Evolutionary conservation across 2,888 invertebrate genomes (phyloP).

Genomic region (Scaptodrosophila latifasciaeformis): DNA sequence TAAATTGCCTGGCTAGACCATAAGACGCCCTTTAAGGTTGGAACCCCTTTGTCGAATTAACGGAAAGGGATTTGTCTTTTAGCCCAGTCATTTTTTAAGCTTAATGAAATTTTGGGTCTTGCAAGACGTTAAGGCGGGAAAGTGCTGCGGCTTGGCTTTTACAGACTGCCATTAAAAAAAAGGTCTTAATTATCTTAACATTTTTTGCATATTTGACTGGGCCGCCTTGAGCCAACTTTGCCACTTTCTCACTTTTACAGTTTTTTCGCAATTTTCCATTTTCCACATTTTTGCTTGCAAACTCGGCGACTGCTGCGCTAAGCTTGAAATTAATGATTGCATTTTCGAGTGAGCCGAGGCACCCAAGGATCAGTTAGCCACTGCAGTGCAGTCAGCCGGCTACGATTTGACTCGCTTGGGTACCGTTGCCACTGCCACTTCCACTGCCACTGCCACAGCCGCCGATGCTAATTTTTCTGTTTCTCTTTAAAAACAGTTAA

Average conservation of each 20-base stretch:
- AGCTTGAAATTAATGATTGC: slow-evolving; percentile 64
- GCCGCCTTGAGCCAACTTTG: slow-evolving; percentile 4
- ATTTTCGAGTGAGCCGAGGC: slow-evolving; percentile 43
- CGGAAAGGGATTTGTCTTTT: slow-evolving; percentile 15
- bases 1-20: slow-evolving; percentile 30
- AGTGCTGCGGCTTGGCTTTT: neutral
- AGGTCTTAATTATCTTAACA: slow-evolving; percentile 50
- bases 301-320: slow-evolving; percentile 25
- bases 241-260: too few relatives aligned
- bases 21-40: too few relatives aligned
- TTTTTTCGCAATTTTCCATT: too few relatives aligned
- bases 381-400: neutral
- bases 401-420: neutral
- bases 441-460: too few relatives aligned
- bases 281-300: neutral
- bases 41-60: too few relatives aligned
- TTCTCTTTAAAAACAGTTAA: too few relatives aligned
- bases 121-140: neutral
- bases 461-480: too few relatives aligned
- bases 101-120: slow-evolving; percentile 26
- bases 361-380: slow-evolving; percentile 11
- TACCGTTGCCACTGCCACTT: neutral
- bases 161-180: slow-evolving; percentile 2
- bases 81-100: slow-evolving; percentile 43
- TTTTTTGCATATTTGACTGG: slow-evolving; percentile 40